Evolutionary conservation across 1,140 invertebrate species (phyloP), one percentile per base, ranked within the genome.

Genomic region (Sminthurinus signatus): DNA sequence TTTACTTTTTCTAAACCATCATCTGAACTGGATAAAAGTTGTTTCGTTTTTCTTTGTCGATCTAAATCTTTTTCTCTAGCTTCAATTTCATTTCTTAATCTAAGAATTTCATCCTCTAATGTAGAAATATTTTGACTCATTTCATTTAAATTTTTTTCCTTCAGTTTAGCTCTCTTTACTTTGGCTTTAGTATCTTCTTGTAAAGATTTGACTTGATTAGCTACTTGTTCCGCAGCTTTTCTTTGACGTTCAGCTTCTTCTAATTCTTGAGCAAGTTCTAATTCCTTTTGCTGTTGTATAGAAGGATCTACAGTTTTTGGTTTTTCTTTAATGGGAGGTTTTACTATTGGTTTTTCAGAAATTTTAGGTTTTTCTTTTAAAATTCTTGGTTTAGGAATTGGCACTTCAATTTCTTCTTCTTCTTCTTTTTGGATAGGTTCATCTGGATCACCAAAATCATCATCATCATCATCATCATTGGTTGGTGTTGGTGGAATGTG

Each of bases 1-100:
- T 84, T 79, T 29, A 86, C 71, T 75, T 87, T 87, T 4, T 75
- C 73, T 42, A 87, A 77, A 74, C 87, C 87, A 43, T 81, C 80
- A 48, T 85, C 83, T 10, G 80, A 80, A 71, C 85, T 78, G 69
- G 81, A 78, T 43, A 86, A 73, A 19, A 88, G 75, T 69, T 84
- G 82, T 17, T 84, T 77, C 0, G 84, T 84, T 73, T 81, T 81
- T 60, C 81, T 80, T 74, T 84, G 83, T 19, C 83, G 81, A 39
- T 78, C 80, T 43, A 76, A 28, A 28, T 57, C 75, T 63, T 80
- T 75, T 39, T 80, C 75, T 64, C 81, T 71, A 3, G 46, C 62
- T 48, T 62, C 43, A 19, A 69, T 74, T 10, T 73, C 73, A 27
- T 76, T 64, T 67, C 77, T 76, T 15, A 82, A 69, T 21, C 74